Percentiles rank a stretch among this genome's conserved stretches.
Conservation (phyloP, 2,888 invertebrate genomes). For the Ophion obscuratus region DNA sequence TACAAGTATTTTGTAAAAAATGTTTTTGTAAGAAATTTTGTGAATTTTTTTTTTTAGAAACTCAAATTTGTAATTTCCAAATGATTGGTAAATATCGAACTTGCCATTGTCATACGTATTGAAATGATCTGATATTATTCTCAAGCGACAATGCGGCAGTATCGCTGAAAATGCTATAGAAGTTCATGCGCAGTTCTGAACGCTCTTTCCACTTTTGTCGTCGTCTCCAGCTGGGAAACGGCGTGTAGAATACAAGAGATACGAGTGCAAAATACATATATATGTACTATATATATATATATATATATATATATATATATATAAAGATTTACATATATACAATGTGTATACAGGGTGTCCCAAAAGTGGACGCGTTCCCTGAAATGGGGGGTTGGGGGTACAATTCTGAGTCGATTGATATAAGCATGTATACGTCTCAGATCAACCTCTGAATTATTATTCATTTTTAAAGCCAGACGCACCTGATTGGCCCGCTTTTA, state of each 20-base stretch:
- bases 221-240: constrained; percentile 48
- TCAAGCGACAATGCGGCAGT: constrained; percentile 28
- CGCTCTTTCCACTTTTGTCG: constrained; percentile 38
- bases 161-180: constrained; percentile 50
- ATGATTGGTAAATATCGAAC: constrained; percentile 7
- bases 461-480: too few species aligned
- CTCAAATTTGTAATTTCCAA: neutral
- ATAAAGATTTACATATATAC: neutral
- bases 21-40: neutral
- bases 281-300: neutral
- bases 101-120: constrained; percentile 21
- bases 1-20: too few species aligned
- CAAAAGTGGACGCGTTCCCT: too few species aligned
- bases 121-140: constrained; percentile 53
- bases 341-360: too few species aligned
- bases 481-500: too few species aligned
- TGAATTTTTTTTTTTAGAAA: neutral
- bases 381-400: too few species aligned
- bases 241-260: constrained; percentile 44
- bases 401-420: too few species aligned
- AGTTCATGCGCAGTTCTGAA: constrained; percentile 59
- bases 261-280: constrained; percentile 52
- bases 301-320: constrained; percentile 22
- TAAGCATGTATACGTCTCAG: too few species aligned
- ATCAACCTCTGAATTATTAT: too few species aligned